Evolutionary conservation across 1,140 invertebrate genomes (phyloP).

Genomic region (Delia radicum): DNA sequence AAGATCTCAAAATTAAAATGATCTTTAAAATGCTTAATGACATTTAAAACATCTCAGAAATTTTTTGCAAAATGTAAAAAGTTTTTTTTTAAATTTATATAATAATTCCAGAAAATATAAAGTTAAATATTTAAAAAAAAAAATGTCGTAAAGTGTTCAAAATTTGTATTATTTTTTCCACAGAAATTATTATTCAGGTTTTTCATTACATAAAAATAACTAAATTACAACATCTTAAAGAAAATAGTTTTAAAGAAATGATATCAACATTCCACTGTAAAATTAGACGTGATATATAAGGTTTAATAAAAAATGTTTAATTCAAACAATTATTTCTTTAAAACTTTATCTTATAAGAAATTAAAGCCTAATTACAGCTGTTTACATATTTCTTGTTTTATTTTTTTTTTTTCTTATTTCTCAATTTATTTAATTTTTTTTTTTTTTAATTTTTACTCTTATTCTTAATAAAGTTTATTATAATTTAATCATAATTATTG

Average conservation of each 20-base stretch:
- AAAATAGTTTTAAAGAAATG: background rate
- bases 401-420: background rate
- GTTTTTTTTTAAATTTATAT: background rate
- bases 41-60: too few relatives aligned
- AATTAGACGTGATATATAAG: constrained; percentile 24
- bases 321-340: background rate
- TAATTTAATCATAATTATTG: background rate
- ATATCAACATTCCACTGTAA: constrained; percentile 6
- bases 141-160: too few relatives aligned
- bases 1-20: constrained; percentile 2
- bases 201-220: too few relatives aligned
- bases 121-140: too few relatives aligned
- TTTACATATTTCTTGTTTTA: background rate
- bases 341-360: background rate
- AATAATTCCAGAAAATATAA: background rate
- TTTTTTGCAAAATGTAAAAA: too few relatives aligned
- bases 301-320: constrained; percentile 6
- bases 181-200: too few relatives aligned
- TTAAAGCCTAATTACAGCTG: background rate
- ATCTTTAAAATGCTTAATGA: too few relatives aligned
- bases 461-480: background rate
- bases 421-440: background rate
- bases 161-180: too few relatives aligned
- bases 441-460: background rate
- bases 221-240: background rate